phyloP scores from a whole-genome alignment of 2,888 invertebrate genomes.

The Noctua janthina region DNA sequence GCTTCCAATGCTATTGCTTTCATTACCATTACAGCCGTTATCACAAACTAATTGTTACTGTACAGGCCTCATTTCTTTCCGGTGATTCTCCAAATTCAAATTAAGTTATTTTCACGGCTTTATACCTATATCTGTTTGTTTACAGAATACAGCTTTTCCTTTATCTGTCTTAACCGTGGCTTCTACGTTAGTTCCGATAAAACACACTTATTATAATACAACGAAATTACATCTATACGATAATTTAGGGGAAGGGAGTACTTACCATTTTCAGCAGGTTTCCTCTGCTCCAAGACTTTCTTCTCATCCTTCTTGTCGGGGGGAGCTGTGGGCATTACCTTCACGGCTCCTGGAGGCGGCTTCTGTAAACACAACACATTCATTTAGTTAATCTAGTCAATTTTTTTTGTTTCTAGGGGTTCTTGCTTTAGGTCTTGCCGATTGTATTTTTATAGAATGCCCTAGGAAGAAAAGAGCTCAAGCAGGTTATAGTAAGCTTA shows the following conservation, averaged over 20 bases:
- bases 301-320: constrained; percentile 90
- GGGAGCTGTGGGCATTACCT: constrained; percentile 94
- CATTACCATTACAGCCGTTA: neutral
- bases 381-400: neutral
- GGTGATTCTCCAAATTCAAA: neutral
- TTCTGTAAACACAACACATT: constrained; percentile 90
- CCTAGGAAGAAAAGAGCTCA: neutral
- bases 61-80: neutral
- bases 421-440: neutral
- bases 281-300: constrained; percentile 78
- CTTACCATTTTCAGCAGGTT: constrained; percentile 87
- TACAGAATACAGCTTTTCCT: neutral
- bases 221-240: neutral
- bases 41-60: neutral
- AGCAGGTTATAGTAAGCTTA: constrained; percentile 11
- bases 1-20: neutral
- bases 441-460: neutral
- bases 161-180: neutral
- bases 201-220: neutral
- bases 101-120: neutral
- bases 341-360: constrained; percentile 94
- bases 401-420: neutral
- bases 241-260: neutral
- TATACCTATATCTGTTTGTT: neutral
- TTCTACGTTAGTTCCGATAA: neutral